Evolutionary conservation across 2,113 vertebrate species (phyloP).

Genomic region (Chinchilla lanigera): DNA sequence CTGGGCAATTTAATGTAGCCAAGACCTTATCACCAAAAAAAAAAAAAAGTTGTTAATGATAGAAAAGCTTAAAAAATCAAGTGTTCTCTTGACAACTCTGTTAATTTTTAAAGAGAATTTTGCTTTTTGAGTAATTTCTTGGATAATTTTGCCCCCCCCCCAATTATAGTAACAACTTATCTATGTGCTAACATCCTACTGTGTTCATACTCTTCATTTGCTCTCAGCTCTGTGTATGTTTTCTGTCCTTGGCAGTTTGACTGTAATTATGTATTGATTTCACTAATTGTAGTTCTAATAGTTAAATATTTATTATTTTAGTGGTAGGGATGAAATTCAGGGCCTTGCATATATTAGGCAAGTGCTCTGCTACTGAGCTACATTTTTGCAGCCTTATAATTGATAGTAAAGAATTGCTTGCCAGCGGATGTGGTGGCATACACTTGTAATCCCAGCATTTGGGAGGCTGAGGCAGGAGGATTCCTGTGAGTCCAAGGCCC

Average conservation of each 20-base stretch:
- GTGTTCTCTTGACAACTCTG: neutral
- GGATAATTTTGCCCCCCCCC: neutral
- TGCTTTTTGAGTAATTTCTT: neutral
- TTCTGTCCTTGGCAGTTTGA: slow-evolving; percentile 47
- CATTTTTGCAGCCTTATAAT: neutral
- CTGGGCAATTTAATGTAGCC: neutral
- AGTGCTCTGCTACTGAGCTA: neutral
- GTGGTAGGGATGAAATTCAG: neutral
- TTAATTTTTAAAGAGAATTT: neutral
- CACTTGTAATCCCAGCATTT: neutral
- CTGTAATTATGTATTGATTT: neutral
- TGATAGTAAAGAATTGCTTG: slow-evolving; percentile 33
- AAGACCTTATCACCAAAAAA: neutral
- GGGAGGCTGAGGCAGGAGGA: neutral
- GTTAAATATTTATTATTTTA: neutral
- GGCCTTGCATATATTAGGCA: neutral
- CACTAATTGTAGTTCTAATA: neutral
- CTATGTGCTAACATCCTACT: neutral
- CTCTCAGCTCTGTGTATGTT: neutral
- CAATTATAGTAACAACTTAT: neutral
- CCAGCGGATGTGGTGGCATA: neutral
- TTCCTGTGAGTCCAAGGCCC: neutral
- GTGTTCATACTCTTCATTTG: neutral
- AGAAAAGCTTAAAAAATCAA: slow-evolving; percentile 31
- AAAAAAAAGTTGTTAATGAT: neutral